phyloP scores from a whole-genome alignment of 1,140 invertebrate species.

The Procambarus virginalis region DNA sequence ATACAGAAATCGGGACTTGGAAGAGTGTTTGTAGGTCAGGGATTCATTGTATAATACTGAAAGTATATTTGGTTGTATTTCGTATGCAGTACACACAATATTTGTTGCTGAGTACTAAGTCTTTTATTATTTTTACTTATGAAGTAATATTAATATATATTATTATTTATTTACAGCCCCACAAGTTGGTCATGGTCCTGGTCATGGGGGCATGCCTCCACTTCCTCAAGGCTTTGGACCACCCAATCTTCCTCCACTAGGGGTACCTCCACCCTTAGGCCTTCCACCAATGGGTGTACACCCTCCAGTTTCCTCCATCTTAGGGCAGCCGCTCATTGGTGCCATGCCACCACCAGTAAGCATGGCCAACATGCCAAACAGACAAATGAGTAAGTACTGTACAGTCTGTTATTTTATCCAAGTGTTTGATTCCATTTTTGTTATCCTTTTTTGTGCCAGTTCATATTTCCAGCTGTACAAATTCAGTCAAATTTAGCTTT shows the following conservation, averaged over 20 bases:
- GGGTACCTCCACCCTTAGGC: constrained; percentile 63
- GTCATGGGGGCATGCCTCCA: constrained; percentile 67
- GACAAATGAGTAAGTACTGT: constrained; percentile 33
- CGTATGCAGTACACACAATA: no score
- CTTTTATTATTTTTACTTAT: no score
- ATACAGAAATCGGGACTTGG: no score
- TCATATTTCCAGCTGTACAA: no score
- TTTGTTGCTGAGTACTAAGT: no score
- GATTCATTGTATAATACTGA: no score
- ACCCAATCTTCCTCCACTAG: constrained; percentile 66
- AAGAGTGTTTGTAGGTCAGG: no score
- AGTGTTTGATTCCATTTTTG: no score
- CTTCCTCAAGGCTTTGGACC: constrained; percentile 70
- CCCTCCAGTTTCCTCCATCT: constrained; percentile 64
- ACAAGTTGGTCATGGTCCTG: constrained; percentile 47
- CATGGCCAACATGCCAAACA: constrained; percentile 46
- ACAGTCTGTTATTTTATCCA: neutral
- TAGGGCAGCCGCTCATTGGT: constrained; percentile 69
- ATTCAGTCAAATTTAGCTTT: no score
- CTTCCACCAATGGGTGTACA: constrained; percentile 63
- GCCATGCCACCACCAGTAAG: constrained; percentile 66
- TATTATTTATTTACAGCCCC: constrained; percentile 22
- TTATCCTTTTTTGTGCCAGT: no score
- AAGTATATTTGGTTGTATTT: no score
- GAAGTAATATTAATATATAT: no score